Conservation (phyloP, 2,888 invertebrate species). For the Amaurobius ferox region DNA sequence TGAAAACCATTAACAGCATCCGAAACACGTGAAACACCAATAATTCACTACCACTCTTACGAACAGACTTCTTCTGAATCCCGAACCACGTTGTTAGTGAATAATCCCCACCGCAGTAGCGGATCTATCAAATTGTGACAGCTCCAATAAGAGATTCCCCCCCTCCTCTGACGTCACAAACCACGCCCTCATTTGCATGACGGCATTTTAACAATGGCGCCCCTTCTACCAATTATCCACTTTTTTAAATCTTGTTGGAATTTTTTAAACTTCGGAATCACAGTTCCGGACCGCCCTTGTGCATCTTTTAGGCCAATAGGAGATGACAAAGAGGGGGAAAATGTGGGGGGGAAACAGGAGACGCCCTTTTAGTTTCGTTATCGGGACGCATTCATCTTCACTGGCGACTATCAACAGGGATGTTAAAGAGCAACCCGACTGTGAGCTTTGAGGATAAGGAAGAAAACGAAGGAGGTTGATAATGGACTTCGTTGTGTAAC, state of each 20-base stretch:
- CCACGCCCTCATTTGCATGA: conserved; percentile 67
- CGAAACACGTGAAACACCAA: background rate
- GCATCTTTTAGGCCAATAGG: conserved; percentile 21
- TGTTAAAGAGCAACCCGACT: background rate
- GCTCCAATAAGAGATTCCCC: conserved; percentile 54
- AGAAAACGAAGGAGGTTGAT: background rate
- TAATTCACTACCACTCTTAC: background rate
- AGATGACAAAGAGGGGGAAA: background rate
- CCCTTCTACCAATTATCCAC: background rate
- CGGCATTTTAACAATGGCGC: conserved; percentile 31
- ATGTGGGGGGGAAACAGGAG: conserved; percentile 15
- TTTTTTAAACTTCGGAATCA: conserved; percentile 25
- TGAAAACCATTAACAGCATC: too few relatives aligned
- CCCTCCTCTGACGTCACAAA: conserved; percentile 41
- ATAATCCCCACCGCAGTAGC: conserved; percentile 12
- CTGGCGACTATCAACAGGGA: conserved; percentile 39
- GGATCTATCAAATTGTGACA: conserved; percentile 52
- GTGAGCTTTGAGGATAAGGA: background rate
- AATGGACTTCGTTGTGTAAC: too few relatives aligned
- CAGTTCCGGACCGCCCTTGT: conserved; percentile 19
- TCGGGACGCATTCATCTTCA: conserved; percentile 53
- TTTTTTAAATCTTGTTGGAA: conserved; percentile 7
- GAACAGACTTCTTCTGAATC: background rate
- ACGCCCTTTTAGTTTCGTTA: conserved; percentile 54
- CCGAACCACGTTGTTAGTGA: conserved; percentile 5